Base-by-base conservation (phyloP, 1,140 invertebrate genomes). In the Drosophila nikananu region DNA sequence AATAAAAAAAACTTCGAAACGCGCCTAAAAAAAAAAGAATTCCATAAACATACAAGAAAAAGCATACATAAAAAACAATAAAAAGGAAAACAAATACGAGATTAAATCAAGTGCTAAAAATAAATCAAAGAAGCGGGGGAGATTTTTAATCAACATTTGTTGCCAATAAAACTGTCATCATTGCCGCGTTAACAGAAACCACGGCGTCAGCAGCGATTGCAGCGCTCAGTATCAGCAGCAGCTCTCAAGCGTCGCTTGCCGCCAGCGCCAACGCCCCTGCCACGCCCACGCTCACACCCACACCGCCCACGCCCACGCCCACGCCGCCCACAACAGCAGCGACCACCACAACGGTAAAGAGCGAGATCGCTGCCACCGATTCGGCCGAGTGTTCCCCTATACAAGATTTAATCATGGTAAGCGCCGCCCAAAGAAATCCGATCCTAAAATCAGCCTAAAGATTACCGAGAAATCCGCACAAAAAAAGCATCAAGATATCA, bases 141-240 rank as follows among this genome's bases (percentile, higher is more conserved):
- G 62, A 76, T 76, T 80, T 89, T 90, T 71, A 86, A 91, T 78
- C 76, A 91, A 87, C 77, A 83, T 91, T 91, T 77, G 86, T 91
- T 86, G 87, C 87, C 77, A 91, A 91, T 91, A 91, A 89, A 90
- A 91, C 62, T 91, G 87, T 89, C 87, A 91, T 91, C 87, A 91
- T 91, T 91, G 89, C 83, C 79, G 89, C 89, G 83, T 91, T 91
- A 92, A 91, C 84, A 82, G 90, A 91, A 90, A 91, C 79, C 89
- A 81, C 81, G 80, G 89, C 89, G 83, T 89, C 89, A 74, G 89
- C 89, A 89, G 90, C 83, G 84, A 91, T 89, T 89, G 83, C 86
- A 91, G 86, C 86, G 87, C 87, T 91, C 72, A 91, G 83, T 89
- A 92, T 89, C 81, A 91, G 83, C 89, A 91, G 90, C 89, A 90